Percentiles rank a stretch among this genome's conserved stretches.
phyloP scores from a whole-genome alignment of 1,140 invertebrate species.

The Pseudoatta argentina region DNA sequence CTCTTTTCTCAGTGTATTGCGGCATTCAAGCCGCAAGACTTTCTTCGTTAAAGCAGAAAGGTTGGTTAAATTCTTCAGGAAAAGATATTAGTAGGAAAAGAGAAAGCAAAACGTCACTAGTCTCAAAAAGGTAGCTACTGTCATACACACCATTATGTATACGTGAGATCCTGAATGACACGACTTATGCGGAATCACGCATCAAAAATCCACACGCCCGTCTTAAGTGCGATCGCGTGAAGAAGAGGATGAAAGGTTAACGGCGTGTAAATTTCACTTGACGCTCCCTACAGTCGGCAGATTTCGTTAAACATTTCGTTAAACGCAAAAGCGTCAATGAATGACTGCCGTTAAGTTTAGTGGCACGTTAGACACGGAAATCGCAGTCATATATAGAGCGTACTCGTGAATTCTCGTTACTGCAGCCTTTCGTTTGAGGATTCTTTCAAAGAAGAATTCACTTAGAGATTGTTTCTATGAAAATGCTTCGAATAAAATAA shows the following conservation, averaged over 20 bases:
- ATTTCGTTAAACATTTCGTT: constrained; percentile 64
- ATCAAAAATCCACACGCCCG: not conserved
- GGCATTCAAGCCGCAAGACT: not conserved
- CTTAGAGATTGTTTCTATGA: not conserved
- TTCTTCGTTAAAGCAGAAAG: not conserved
- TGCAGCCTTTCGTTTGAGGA: not conserved
- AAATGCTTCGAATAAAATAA: not conserved
- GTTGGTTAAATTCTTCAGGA: not conserved
- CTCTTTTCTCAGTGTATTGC: too few relatives aligned
- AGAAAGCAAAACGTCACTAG: not conserved
- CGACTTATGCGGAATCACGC: not conserved
- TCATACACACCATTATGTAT: not conserved
- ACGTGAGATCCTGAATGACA: not conserved
- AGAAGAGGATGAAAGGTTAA: constrained; percentile 57
- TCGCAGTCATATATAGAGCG: not conserved
- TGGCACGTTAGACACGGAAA: constrained; percentile 33
- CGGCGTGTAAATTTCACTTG: constrained; percentile 62
- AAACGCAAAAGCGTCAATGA: constrained; percentile 41
- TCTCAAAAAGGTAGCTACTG: not conserved
- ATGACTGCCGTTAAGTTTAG: constrained; percentile 56
- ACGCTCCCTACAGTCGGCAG: constrained; percentile 1
- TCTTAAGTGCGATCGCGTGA: constrained; percentile 21
- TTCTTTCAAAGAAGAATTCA: not conserved
- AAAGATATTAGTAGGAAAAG: not conserved
- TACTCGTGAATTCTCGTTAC: not conserved